These are phyloP conservation scores for Meloidogyne hapla DNA, from an alignment of 1,140 invertebrate genomes.

Conservation along the genomic window DNA sequence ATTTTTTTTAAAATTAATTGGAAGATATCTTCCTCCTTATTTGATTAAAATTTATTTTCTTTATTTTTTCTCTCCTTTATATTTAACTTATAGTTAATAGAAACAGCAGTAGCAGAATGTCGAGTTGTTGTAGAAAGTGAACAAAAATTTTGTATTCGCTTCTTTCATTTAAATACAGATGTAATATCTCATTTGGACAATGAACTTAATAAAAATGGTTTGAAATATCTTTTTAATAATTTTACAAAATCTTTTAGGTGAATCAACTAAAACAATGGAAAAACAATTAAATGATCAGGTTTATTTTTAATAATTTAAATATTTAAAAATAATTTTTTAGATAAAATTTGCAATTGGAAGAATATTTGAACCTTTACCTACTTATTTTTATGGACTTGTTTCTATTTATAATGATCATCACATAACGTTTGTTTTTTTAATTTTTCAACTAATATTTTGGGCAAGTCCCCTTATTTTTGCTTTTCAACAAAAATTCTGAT, in stretches of 20 bases:
- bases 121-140: constrained; percentile 88
- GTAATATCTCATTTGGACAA: constrained; percentile 42
- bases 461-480: too few relatives aligned
- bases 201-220: constrained; percentile 25
- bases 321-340: neutral
- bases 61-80: too few relatives aligned
- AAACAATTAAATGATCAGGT: constrained; percentile 62
- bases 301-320: neutral
- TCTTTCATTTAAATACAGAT: constrained; percentile 80
- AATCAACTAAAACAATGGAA: constrained; percentile 72
- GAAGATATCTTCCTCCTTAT: too few relatives aligned
- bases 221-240: too few relatives aligned
- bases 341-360: constrained; percentile 47
- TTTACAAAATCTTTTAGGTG: too few relatives aligned
- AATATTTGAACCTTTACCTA: constrained; percentile 55
- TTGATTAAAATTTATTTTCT: too few relatives aligned
- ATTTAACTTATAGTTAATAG: constrained; percentile 69
- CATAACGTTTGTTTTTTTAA: constrained; percentile 6
- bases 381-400: constrained; percentile 47
- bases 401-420: constrained; percentile 47
- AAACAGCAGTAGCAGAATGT: constrained; percentile 80
- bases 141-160: constrained; percentile 89
- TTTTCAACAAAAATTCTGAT: too few relatives aligned
- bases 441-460: neutral
- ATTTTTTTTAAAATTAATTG: neutral